Base-by-base conservation (phyloP, 2,888 invertebrate genomes). In the Mythimna impura region DNA sequence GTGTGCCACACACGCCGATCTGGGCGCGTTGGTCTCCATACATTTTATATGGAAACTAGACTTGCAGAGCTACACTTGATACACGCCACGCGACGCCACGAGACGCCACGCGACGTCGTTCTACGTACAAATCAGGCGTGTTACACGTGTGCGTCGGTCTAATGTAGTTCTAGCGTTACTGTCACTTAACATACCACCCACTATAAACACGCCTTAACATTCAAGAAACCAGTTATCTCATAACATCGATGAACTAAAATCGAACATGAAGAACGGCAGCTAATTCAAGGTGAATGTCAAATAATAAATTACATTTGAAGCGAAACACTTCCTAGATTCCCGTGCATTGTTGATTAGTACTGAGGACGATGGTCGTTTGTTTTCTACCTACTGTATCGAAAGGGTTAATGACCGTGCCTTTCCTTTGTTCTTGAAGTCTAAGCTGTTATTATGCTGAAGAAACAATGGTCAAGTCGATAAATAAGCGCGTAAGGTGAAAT, bases 251-350 rank as follows among this genome's bases (percentile, higher is more conserved):
- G 87, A 73, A 85, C 88, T 86, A 83, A 88, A 89, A 85, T 85
- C 85, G 80, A 83, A 76, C 79, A 80, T 84, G 87, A 87, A 72
- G 86, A 89, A 87, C 85, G 84, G 81, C 80, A 65, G 78, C 75
- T 69, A 80, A 81, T 85, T 86, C 91, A 92, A 91, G 92, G 92
- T 89, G 86, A 91, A 88, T 88, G 88, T 85, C 89, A 89, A 87
- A 74, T 76, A 76, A 80, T 84, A 73, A 81, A 81, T 82, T 80
- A 73, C 77, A 74, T 67, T 82, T 54, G 77, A 76, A 66, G 79
- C 73, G 78, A 84, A 82, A 78, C 78, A 74, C 82, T 84, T 88
- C 88, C 84, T 87, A 69, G 67, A 74, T 66, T 57, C 76, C 69
- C 73, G 71, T 57, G 57, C 74, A 81, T 86, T 80, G 79, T 86